These are phyloP conservation scores for Mobula hypostoma DNA, from an alignment of 2,113 vertebrate species.

Conservation along the genomic window DNA sequence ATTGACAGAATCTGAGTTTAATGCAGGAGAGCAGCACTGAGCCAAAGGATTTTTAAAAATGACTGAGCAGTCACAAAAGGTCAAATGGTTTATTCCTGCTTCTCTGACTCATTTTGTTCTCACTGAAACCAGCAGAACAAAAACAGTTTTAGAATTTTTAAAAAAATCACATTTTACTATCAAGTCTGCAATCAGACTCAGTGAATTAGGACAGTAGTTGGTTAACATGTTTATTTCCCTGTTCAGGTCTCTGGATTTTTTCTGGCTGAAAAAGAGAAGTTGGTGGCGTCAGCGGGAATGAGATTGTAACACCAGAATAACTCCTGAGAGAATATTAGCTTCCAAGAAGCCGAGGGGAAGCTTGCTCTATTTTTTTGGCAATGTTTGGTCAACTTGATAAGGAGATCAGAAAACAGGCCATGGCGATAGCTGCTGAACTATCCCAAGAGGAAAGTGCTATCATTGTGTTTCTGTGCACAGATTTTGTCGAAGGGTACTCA, in stretches of 20 bases:
- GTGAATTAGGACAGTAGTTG: neutral
- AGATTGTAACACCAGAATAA: neutral
- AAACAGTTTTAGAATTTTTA: neutral
- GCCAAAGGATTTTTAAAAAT: no score
- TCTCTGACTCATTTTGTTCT: no score
- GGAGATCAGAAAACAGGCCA: neutral
- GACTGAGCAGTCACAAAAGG: no score
- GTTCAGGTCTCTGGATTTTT: neutral
- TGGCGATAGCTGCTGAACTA: constrained; percentile 55
- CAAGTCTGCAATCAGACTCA: neutral
- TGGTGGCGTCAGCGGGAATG: neutral
- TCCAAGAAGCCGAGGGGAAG: neutral
- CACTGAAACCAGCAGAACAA: neutral
- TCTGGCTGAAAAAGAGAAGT: neutral
- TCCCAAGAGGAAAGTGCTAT: constrained; percentile 59
- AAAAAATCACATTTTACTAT: neutral
- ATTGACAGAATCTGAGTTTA: no score
- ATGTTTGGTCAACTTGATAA: neutral
- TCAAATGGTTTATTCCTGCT: no score
- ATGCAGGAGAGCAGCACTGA: no score
- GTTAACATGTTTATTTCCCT: neutral
- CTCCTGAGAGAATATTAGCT: neutral
- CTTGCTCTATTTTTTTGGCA: neutral
- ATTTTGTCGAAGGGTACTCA: constrained; percentile 47
- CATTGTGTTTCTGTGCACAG: constrained; percentile 58